Base-by-base conservation (phyloP, 2,113 vertebrate genomes). In the Sturnus vulgaris region DNA sequence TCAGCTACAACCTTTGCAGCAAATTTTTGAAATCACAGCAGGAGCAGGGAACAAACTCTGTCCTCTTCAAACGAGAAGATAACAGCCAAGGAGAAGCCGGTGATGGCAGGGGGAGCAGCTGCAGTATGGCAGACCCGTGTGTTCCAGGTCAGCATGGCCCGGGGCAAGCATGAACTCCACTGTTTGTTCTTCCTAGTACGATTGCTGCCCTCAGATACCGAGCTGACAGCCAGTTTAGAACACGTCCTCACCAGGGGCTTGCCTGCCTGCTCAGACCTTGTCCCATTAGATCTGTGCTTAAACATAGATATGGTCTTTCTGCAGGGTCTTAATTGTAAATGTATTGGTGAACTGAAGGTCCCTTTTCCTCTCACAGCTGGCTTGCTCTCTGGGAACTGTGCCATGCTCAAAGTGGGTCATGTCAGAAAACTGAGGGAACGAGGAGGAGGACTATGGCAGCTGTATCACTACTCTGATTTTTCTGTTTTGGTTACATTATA, bases 101-200 rank as follows among this genome's bases (percentile, higher is more conserved):
- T 11, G 57, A 52, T 35, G 84, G 15, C 76, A 33, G 0, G 0
- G n/a, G 35, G 35, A 93, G 44, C 55, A 50, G 75, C 83, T 77
- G 80, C 11, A 12, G 53, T 0, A 0, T 56, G 55, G 37, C 40
- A 56, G 68, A 57, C 9, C 53, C 18, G 3, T 1, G 5, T 57
- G 80, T 7, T 64, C 64, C n/a, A 35, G 49, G 33, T 49, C 79
- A 72, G 24, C 42, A 14, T 1, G n/a, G 91, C 53, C 53, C 30
- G 2, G 13, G 49, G 55, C 0, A 0, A 69, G 65, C 8, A 10
- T 1, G 16, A 63, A 50, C 50, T 3, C 18, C 3, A 6, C 17
- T 30, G 31, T 39, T 59, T 52, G 40, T 33, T 66, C 52, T 27
- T 76, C 33, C 57, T 31, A n/a, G 27, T 8, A 19, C 0, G 1